Percentiles rank a stretch among this genome's conserved stretches.
Evolutionary conservation across 2,797 vertebrate genomes (phyloP).

Genomic region (Crypturellus tataupa): DNA sequence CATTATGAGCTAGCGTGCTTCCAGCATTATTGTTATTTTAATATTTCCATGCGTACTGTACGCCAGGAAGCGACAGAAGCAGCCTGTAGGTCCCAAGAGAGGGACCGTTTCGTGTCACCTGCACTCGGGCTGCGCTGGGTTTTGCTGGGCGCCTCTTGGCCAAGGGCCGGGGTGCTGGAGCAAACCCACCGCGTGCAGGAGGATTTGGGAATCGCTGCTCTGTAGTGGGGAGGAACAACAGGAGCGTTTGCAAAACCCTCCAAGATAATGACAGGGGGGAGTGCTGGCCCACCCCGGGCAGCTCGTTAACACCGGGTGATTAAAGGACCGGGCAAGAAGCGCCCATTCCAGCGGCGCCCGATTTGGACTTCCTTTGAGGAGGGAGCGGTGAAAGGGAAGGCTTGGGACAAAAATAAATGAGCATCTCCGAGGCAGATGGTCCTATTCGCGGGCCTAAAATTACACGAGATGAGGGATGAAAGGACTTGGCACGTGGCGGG

Average conservation of each 20-base stretch:
- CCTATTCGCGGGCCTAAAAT: slow-evolving; percentile 61
- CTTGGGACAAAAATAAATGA: slow-evolving; percentile 41
- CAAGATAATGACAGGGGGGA: slow-evolving; percentile 42
- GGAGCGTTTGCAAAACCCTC: slow-evolving; percentile 32
- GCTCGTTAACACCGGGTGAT: neutral
- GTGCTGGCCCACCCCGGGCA: neutral
- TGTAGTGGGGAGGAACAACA: neutral
- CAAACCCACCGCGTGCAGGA: slow-evolving; percentile 27
- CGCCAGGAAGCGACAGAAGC: neutral
- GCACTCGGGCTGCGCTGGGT: neutral
- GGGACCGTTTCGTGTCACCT: slow-evolving; percentile 38
- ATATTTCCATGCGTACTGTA: slow-evolving; percentile 24
- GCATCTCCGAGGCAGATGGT: slow-evolving; percentile 70
- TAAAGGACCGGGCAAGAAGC: slow-evolving; percentile 2
- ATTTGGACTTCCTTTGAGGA: slow-evolving; percentile 53
- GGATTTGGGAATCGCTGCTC: slow-evolving; percentile 46
- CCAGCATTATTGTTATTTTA: slow-evolving; percentile 29
- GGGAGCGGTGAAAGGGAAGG: slow-evolving; percentile 46
- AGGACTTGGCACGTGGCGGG: slow-evolving; percentile 62
- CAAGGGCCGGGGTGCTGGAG: neutral
- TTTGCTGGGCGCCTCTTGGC: slow-evolving; percentile 27
- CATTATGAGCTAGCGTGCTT: neutral
- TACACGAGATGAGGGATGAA: slow-evolving; percentile 50
- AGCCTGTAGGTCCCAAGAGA: slow-evolving; percentile 17
- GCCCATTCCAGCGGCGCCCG: neutral